Conservation (phyloP, 1,140 invertebrate genomes). For the Neodiprion pinetum region DNA sequence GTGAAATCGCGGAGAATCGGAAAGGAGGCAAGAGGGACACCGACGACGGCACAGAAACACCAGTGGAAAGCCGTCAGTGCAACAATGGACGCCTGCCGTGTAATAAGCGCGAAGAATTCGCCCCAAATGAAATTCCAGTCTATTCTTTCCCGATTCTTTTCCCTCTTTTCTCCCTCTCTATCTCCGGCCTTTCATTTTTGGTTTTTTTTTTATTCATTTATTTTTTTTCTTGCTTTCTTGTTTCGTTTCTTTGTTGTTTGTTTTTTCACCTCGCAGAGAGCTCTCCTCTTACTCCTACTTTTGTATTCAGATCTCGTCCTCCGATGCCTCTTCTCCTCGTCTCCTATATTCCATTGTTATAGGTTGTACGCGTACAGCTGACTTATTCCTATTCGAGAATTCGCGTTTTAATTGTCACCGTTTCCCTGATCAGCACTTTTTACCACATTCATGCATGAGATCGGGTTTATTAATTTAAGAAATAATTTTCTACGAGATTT, state of each 20-base stretch:
- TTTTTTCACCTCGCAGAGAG: background rate
- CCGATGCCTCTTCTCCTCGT: background rate
- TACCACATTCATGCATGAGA: too few relatives aligned
- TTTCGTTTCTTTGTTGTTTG: background rate
- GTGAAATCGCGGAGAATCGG: background rate
- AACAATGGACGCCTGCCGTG: conserved; percentile 20
- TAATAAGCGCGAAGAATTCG: conserved; percentile 51
- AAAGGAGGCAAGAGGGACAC: background rate
- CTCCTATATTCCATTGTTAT: background rate
- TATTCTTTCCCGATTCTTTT: conserved; percentile 37
- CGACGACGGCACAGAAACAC: background rate
- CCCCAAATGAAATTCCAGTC: conserved; percentile 49
- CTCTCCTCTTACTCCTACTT: conserved; percentile 11
- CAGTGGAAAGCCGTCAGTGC: conserved; percentile 2
- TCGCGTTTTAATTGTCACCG: too few relatives aligned
- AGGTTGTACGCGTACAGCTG: too few relatives aligned
- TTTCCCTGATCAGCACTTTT: too few relatives aligned
- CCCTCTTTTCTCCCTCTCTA: conserved; percentile 22
- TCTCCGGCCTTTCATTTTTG: conserved; percentile 19
- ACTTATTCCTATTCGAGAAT: too few relatives aligned
- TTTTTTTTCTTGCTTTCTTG: background rate
- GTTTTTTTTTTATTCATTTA: too few relatives aligned
- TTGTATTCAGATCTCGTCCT: conserved; percentile 16
- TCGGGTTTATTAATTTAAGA: too few relatives aligned
- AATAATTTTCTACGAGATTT: too few relatives aligned